Percentiles rank a stretch among this genome's conserved stretches.
Conservation (phyloP, 2,797 vertebrate species). For the Cryptoprocta ferox region DNA sequence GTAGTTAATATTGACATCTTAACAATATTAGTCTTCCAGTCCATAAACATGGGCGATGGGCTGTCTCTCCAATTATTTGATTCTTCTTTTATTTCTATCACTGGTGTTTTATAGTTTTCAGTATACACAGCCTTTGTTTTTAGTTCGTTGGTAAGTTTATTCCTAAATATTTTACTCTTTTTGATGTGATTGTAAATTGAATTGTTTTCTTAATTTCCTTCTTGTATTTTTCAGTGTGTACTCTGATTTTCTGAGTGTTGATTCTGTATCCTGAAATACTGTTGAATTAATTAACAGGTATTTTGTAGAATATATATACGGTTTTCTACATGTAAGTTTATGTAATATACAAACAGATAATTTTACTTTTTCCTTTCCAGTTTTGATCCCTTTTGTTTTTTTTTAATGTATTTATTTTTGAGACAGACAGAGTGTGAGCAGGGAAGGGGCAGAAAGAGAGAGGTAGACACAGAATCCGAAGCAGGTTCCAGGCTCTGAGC, state of each 20-base stretch:
- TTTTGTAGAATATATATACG: background rate
- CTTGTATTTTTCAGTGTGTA: background rate
- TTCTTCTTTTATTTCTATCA: background rate
- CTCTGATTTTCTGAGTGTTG: background rate
- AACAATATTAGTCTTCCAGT: background rate
- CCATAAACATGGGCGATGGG: background rate
- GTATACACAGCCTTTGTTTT: background rate
- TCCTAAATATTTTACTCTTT: background rate
- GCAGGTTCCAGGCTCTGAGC: too few relatives aligned
- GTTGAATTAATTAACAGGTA: background rate
- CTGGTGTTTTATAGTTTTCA: background rate
- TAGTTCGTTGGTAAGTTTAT: background rate
- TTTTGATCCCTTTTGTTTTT: background rate
- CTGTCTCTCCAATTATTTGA: background rate
- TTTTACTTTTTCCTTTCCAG: background rate
- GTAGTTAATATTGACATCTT: background rate
- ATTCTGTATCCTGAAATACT: background rate
- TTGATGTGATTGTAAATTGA: background rate
- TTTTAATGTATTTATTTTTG: too few relatives aligned
- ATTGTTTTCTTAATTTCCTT: background rate
- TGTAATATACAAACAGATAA: background rate
- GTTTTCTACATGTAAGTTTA: background rate
- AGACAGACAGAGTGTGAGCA: too few relatives aligned
- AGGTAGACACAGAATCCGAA: too few relatives aligned
- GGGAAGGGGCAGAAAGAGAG: too few relatives aligned